Evolutionary conservation across 2,797 vertebrate species (phyloP).

Genomic region (Eurystomus glaucurus): DNA sequence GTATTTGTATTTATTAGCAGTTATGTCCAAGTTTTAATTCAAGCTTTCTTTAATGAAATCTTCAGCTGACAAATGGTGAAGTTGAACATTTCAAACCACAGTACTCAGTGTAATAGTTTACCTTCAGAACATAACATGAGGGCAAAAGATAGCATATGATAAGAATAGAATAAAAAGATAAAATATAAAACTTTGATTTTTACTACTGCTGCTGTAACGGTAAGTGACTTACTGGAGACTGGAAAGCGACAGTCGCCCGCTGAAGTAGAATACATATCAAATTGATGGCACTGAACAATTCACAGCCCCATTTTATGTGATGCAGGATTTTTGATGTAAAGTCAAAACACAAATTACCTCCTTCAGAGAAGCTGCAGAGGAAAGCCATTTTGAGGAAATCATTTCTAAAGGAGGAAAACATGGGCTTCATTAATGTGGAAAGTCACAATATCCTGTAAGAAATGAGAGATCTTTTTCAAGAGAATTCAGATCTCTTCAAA

Average conservation of each 20-base stretch:
- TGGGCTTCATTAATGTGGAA: background rate
- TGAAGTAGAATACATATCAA: background rate
- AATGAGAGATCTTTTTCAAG: background rate
- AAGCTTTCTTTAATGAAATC: background rate
- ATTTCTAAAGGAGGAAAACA: background rate
- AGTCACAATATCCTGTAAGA: background rate
- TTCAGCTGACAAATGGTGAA: background rate
- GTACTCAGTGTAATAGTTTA: background rate
- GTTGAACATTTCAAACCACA: background rate
- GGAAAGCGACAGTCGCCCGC: accelerated
- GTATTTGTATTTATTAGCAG: background rate
- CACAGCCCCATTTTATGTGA: background rate
- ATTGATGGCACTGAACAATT: background rate
- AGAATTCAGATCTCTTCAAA: background rate
- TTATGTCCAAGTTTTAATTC: background rate
- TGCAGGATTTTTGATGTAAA: background rate
- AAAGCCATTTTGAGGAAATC: background rate
- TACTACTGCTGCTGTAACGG: background rate
- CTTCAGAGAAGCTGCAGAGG: background rate
- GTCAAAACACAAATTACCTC: background rate
- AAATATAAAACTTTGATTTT: background rate
- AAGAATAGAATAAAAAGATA: background rate
- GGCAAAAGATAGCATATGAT: background rate
- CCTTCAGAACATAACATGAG: background rate
- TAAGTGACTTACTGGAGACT: background rate